Percentiles rank a stretch among this genome's conserved stretches.
phyloP scores from a whole-genome alignment of 1,140 invertebrate species.

The Drosophila malerkotliana region DNA sequence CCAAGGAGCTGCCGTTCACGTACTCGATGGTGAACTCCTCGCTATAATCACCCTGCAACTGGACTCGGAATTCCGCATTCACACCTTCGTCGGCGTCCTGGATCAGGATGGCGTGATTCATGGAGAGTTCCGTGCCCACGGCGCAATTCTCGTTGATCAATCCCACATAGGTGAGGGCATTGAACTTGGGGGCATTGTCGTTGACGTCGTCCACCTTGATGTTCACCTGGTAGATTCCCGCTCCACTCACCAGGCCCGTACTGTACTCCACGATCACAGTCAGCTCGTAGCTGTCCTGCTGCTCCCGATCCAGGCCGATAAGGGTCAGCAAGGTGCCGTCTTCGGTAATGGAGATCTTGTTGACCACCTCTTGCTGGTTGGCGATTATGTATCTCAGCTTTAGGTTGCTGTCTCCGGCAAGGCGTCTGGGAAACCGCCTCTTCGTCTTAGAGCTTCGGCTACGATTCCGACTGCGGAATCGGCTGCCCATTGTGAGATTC shows the following conservation, averaged over 20 bases:
- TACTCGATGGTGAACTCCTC: conserved; percentile 90
- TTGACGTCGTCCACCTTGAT: conserved; percentile 95
- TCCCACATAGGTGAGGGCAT: conserved; percentile 89
- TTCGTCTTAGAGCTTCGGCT: conserved; percentile 61
- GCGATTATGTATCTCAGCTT: conserved; percentile 89
- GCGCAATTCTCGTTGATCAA: conserved; percentile 91
- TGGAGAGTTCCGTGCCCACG: conserved; percentile 89
- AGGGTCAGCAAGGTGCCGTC: conserved; percentile 92
- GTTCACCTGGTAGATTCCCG: conserved; percentile 90
- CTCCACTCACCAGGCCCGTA: conserved; percentile 87
- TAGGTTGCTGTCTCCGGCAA: conserved; percentile 62
- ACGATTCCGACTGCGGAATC: conserved; percentile 63
- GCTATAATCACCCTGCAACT: conserved; percentile 89
- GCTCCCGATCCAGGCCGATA: conserved; percentile 90
- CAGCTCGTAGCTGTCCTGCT: conserved; percentile 89
- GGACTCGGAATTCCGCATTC: conserved; percentile 91
- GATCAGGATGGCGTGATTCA: conserved; percentile 88
- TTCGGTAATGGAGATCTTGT: conserved; percentile 89
- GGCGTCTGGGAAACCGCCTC: conserved; percentile 50
- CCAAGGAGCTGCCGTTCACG: conserved; percentile 42
- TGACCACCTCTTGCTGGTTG: conserved; percentile 91
- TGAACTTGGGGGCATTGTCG: conserved; percentile 94
- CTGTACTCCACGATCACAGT: conserved; percentile 91
- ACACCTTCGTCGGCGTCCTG: conserved; percentile 91
- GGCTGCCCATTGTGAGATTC: conserved; percentile 63